These are phyloP conservation scores for Triplophysa tibetana DNA, from an alignment of 2,113 vertebrate species.

Conservation along the genomic window DNA sequence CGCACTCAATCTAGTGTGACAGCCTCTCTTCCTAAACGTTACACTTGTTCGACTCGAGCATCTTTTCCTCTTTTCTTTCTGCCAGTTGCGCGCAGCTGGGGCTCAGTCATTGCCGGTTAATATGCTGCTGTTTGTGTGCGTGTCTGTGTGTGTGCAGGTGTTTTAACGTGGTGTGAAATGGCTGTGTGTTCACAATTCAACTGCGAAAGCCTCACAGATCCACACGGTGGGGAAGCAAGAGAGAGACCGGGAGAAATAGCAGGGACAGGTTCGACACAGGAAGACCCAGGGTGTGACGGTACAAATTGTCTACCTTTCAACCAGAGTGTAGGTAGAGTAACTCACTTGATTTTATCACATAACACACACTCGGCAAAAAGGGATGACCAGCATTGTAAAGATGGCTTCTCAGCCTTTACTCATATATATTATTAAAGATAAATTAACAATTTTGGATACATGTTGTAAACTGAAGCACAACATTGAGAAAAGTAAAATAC, in stretches of 20 bases:
- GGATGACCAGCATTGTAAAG: too few species aligned
- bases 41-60: conserved; percentile 19
- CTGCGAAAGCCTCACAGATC: conserved; percentile 24
- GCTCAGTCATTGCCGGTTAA: conserved; percentile 23
- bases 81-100: conserved; percentile 2
- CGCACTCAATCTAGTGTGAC: conserved; percentile 22
- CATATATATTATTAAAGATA: too few species aligned
- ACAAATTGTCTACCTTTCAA: neutral
- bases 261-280: neutral
- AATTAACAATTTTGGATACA: too few species aligned
- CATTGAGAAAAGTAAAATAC: too few species aligned
- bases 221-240: neutral
- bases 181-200: neutral
- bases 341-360: neutral
- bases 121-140: conserved; percentile 25
- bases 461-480: too few species aligned
- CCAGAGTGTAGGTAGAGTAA: too few species aligned
- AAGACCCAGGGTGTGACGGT: neutral
- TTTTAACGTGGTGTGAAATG: conserved; percentile 24
- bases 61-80: conserved; percentile 8
- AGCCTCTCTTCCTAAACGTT: conserved; percentile 29
- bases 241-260: neutral
- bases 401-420: too few species aligned
- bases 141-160: neutral
- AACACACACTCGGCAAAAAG: too few species aligned